Evolutionary conservation across 2,888 invertebrate genomes (phyloP).

Genomic region (Thymelicus sylvestris): DNA sequence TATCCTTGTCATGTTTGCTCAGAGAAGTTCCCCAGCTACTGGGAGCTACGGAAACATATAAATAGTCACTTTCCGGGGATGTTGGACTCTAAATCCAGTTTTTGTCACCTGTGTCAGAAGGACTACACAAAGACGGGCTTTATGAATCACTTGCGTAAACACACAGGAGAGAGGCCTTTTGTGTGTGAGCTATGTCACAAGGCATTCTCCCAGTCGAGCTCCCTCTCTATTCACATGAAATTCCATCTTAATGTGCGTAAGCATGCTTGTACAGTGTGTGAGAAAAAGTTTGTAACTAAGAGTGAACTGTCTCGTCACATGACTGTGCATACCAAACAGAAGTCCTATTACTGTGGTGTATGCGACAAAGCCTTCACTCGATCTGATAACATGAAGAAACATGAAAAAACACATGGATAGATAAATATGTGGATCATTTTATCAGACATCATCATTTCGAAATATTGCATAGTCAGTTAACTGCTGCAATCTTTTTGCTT

Average conservation of each 20-base stretch:
- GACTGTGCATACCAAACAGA: slow-evolving; percentile 83
- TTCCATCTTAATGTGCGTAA: slow-evolving; percentile 82
- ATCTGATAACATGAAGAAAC: slow-evolving; percentile 83
- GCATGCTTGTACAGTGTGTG: slow-evolving; percentile 81
- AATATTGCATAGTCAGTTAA: slow-evolving; percentile 21
- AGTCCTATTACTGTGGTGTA: slow-evolving; percentile 82
- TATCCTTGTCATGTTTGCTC: slow-evolving; percentile 82
- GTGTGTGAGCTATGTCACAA: slow-evolving; percentile 82
- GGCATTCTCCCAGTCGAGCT: slow-evolving; percentile 82
- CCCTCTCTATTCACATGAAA: slow-evolving; percentile 82
- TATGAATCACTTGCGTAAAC: slow-evolving; percentile 82
- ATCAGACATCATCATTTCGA: slow-evolving; percentile 34
- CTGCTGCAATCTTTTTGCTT: slow-evolving; percentile 31
- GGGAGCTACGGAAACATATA: slow-evolving; percentile 81
- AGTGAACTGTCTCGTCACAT: slow-evolving; percentile 83
- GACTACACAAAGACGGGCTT: slow-evolving; percentile 83
- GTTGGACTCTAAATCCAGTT: slow-evolving; percentile 82
- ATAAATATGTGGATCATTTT: slow-evolving; percentile 47
- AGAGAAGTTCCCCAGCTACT: slow-evolving; percentile 80
- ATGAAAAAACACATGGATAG: slow-evolving; percentile 83
- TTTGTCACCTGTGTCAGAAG: slow-evolving; percentile 82
- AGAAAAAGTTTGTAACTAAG: slow-evolving; percentile 83
- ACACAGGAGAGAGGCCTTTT: slow-evolving; percentile 81
- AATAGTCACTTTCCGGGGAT: slow-evolving; percentile 82
- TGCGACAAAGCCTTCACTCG: slow-evolving; percentile 83